Evolutionary conservation across 92 coral and sea anemone genomes (phyloP), one percentile per base, ranked within the genome.

Genomic region (Palythoa grandiflora): DNA sequence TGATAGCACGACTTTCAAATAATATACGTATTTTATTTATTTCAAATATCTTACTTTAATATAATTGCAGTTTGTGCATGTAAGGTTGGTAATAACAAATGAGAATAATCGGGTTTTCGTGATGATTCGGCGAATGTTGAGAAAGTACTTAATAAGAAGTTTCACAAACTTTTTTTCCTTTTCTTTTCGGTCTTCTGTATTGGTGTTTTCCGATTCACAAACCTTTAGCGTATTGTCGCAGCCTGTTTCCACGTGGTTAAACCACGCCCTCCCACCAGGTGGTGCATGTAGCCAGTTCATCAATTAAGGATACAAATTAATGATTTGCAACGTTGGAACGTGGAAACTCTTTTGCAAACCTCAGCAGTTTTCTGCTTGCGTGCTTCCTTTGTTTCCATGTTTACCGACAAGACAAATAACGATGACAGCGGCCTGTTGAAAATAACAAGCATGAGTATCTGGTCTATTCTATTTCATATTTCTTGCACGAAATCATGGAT

Each of bases 251-350:
- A 61, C 73, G 73, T 61, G 84, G 40, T 40, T 3, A 79, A 21
- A 59, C 84, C 84, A 79, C 84, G 73, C 84, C 84, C 72, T 38
- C 38, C n/a, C 73, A 60, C 72, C 73, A 38, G 84, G 84, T 78
- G 84, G 72, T 38, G 7, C 36, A 6, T 79, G 73, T 12, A 59
- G 47, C 61, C 61, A 11, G 61, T 55, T 55, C 17, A 55, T 55
- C 61, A 55, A 17, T 55, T 11, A 65, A 8, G 36, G 71, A 11
- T 3, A 1, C 5, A 65, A 21, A 11, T 65, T 20, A 65, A 65
- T 17, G 11, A 65, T 65, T 3, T n/a, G 36, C 71, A 20, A 65
- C 6, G 35, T 3, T n/a, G 36, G 37, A 20, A 65, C 6, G 35
- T 65, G 71, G 2, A 65, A 65, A 21, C 36, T 17, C 36, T 11